Conservation (phyloP, 2,797 vertebrate genomes). For the Danio jaintianensis region DNA sequence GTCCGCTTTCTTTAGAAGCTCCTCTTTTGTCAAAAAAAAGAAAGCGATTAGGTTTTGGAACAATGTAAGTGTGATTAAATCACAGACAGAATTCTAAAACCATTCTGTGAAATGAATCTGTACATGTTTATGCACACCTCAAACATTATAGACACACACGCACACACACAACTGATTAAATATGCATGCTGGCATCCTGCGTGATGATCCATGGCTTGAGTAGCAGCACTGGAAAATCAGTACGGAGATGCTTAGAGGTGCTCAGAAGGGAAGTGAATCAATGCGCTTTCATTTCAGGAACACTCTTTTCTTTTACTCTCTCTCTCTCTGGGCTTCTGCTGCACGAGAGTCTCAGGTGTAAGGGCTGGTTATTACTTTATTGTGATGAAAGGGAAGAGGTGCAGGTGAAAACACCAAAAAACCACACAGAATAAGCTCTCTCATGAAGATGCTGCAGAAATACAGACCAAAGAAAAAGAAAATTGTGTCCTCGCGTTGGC, state of each 20-base stretch:
- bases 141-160: not conserved
- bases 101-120: not conserved
- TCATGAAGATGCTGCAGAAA: not conserved
- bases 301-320: not conserved
- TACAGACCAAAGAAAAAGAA: not conserved
- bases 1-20: not conserved
- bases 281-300: slow-evolving; percentile 14
- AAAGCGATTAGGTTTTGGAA: not conserved
- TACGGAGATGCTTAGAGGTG: slow-evolving; percentile 12
- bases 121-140: not conserved
- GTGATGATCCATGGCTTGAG: slow-evolving; percentile 25
- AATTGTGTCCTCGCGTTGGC: slow-evolving; percentile 1
- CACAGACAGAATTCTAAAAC: not conserved
- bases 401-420: slow-evolving; percentile 9
- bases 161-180: not conserved
- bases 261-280: slow-evolving; percentile 30
- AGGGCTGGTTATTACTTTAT: slow-evolving; percentile 37
- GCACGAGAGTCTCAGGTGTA: slow-evolving; percentile 23
- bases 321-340: slow-evolving; percentile 24
- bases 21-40: not conserved
- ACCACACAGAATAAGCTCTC: slow-evolving; percentile 15
- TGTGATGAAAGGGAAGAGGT: slow-evolving; percentile 34
- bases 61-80: not conserved
- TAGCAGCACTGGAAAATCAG: slow-evolving; percentile 28
- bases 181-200: not conserved